Base-by-base conservation (phyloP, 2,888 invertebrate genomes). In the Drosophila dives region DNA sequence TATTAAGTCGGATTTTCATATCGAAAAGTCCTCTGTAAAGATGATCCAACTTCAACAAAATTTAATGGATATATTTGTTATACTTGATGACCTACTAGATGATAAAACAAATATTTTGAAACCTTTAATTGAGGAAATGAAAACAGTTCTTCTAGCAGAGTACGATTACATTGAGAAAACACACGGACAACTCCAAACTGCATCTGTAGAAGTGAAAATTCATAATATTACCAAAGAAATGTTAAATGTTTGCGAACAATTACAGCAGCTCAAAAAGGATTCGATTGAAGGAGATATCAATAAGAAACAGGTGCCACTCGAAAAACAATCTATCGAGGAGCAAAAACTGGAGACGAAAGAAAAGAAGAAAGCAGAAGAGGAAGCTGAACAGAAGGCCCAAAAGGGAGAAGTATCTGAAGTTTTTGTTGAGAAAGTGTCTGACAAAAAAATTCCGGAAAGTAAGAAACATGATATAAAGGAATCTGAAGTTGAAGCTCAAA, bases 31-130 rank as follows among this genome's bases (percentile, higher is more conserved):
- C 0, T 85, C 91, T 15, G 86, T 80, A 40, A 86, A 87, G 61
- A 90, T 91, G 84, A 81, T 92, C 12, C 67, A 83, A 20, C 34
- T 92, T 20, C 92, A 92, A 64, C 89, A 90, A 34, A 89, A 81
- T 38, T 40, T 92, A 3, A 92, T 92, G 92, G 89, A 91, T 5
- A 74, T 87, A n/a, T 92, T 90, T 51, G 80, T 92, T 17, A 83
- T 90, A 29, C 74, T 87, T 26, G 92, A 92, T 53, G 92, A 92
- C 34, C 50, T 91, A 4, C 34, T 81, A 3, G 58, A 75, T 29
- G 66, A 82, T 12, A 7, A 61, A 58, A 62, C 70, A 23, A 48
- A 59, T n/a, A n/a, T 0, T 4, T 38, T 81, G 15, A 77, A 55
- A 15, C 65, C 72, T 2, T 17, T 60, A 1, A 78, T 89, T 40